Evolutionary conservation across 1,140 invertebrate genomes (phyloP).

Genomic region (Drosophila bipectinata): DNA sequence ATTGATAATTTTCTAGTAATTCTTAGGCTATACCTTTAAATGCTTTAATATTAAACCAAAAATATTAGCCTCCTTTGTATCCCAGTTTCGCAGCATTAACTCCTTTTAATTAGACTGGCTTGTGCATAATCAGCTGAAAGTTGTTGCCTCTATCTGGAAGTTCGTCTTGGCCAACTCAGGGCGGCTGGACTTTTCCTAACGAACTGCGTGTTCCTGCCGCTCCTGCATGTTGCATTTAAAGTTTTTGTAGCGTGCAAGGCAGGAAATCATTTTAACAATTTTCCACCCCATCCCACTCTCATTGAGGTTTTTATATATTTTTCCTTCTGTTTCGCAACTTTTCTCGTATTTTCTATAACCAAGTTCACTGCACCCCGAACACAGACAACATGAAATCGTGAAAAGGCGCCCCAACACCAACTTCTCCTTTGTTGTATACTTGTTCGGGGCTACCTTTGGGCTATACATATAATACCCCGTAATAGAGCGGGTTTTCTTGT

Average conservation of each 20-base stretch:
- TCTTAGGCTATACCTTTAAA: not conserved
- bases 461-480: conserved; percentile 9
- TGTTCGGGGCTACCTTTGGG: conserved; percentile 31
- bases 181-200: conserved; percentile 19
- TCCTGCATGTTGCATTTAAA: conserved; percentile 78
- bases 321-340: conserved; percentile 17
- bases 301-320: conserved; percentile 22
- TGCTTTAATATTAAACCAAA: conserved; percentile 52
- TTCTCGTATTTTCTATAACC: conserved; percentile 46
- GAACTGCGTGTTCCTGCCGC: conserved; percentile 30
- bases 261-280: conserved; percentile 81
- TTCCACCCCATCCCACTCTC: conserved; percentile 20
- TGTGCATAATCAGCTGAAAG: conserved; percentile 68
- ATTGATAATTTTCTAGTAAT: not conserved
- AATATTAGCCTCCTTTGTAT: conserved; percentile 22
- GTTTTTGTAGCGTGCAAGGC: conserved; percentile 77
- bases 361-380: conserved; percentile 71
- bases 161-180: conserved; percentile 23
- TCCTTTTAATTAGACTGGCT: conserved; percentile 71
- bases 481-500: not conserved
- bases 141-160: conserved; percentile 30
- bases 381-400: conserved; percentile 50
- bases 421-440: conserved; percentile 64
- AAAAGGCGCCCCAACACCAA: conserved; percentile 61
- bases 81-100: conserved; percentile 46